These are phyloP conservation scores for Alectoris magna DNA, from an alignment of 2,797 vertebrate genomes.

Conservation along the genomic window DNA sequence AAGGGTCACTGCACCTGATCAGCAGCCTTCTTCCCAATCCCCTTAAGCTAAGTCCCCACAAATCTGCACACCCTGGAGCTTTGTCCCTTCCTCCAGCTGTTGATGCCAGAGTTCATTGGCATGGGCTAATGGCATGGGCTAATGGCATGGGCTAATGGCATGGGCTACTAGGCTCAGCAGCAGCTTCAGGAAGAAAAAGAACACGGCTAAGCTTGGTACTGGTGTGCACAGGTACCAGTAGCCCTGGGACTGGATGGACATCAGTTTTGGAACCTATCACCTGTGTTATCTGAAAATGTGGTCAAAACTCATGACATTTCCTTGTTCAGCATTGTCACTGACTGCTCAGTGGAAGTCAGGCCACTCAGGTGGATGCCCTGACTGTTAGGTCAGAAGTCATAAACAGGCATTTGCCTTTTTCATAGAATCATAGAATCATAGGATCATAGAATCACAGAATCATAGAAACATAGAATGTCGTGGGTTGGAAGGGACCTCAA, in stretches of 20 bases:
- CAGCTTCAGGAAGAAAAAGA: not conserved
- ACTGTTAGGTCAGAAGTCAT: not conserved
- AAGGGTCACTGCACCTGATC: not conserved
- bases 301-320: not conserved
- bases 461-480: no score
- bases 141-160: no score
- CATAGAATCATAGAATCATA: no score
- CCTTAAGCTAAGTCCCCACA: not conserved
- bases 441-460: no score
- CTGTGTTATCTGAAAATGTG: not conserved
- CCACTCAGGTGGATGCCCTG: not conserved
- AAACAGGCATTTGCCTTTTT: not conserved
- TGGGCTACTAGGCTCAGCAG: not conserved
- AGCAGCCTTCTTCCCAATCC: not conserved
- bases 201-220: no score
- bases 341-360: fast-evolving
- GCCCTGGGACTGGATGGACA: not conserved
- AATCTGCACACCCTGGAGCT: not conserved
- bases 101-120: fast-evolving
- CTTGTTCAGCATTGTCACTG: not conserved
- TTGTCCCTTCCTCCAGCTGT: not conserved
- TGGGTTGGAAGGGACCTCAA: no score
- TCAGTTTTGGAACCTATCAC: not conserved
- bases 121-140: no score
- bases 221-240: not conserved